Base-by-base conservation (phyloP, 2,888 invertebrate species). In the Thalpophila matura region DNA sequence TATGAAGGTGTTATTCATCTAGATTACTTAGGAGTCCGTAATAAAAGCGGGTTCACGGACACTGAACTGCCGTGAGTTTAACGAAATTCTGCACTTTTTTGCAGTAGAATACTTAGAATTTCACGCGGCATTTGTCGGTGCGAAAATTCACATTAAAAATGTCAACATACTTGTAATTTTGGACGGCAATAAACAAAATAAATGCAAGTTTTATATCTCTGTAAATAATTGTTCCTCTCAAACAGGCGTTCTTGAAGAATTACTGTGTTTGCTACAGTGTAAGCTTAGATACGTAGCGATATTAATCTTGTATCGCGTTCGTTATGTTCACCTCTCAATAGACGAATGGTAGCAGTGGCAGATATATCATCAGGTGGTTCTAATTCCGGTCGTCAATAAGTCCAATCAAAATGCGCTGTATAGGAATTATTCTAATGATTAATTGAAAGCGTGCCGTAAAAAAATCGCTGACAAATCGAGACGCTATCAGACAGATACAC, bases 11-110 rank as follows among this genome's bases (percentile, higher is more conserved):
- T 91, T 89, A 88, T 89, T 90, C 89, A 91, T 92, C 90, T 92
- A 92, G 90, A 93, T 93, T 89, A 89, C 89, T 89, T 85, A 85
- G 84, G 85, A 86, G 59, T 72, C 76, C 79, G 88, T 84, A 85
- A 91, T 91, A 91, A 93, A 90, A 84, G 74, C 81, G 83, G 85
- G 91, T 91, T 91, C 91, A 91, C 69, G 91, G 87, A 85, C 91
- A 83, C 78, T 74, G 83, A 86, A 88, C 83, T 83, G 85, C 83
- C 83, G 71, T 74, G 79, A 71, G 67, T 82, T 91, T 84, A 86
- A 86, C 79, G 81, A 89, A 91, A 89, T 84, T 89, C 87, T 94
- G 94, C 94, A 94, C 84, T 93, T 92, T 77, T 93, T 93, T 93
- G 92, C 92, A 92, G 80, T 81, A 80, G 83, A 80, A 86, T 91